These are phyloP conservation scores for Cydia pomonella DNA, from an alignment of 1,140 invertebrate species.

Conservation along the genomic window DNA sequence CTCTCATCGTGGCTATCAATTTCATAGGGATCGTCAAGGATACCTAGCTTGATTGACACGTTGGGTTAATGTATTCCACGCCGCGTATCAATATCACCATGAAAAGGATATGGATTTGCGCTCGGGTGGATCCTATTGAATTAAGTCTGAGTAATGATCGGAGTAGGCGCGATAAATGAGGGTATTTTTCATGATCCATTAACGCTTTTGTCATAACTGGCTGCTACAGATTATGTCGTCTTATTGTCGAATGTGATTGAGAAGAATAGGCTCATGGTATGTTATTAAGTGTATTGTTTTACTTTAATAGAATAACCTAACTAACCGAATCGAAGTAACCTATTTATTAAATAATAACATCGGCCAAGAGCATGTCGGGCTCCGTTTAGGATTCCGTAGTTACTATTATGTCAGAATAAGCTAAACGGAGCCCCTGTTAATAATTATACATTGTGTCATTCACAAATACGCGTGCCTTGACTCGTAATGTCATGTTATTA, in stretches of 20 bases:
- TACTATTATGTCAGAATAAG: too few relatives aligned
- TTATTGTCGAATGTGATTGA: conserved; percentile 1
- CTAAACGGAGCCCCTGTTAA: too few relatives aligned
- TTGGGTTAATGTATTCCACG: conserved; percentile 49
- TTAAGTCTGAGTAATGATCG: conserved; percentile 44
- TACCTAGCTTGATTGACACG: conserved; percentile 57
- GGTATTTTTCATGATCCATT: conserved; percentile 8
- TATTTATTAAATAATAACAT: too few relatives aligned
- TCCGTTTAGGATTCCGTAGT: too few relatives aligned
- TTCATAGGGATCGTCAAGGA: conserved; percentile 53
- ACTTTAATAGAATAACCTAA: too few relatives aligned
- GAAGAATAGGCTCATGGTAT: background rate
- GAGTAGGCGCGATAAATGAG: background rate
- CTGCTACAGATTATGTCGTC: background rate
- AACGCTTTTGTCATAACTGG: conserved; percentile 9
- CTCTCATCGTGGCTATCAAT: conserved; percentile 52
- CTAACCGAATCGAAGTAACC: too few relatives aligned
- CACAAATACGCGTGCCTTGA: too few relatives aligned
- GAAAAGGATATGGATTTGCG: conserved; percentile 51
- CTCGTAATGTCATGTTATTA: too few relatives aligned
- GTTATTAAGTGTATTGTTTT: background rate
- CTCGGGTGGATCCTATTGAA: conserved; percentile 45
- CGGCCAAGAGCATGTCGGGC: too few relatives aligned
- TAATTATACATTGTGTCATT: too few relatives aligned
- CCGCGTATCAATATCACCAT: conserved; percentile 39